Evolutionary conservation across 1,140 invertebrate genomes (phyloP), one percentile per base, ranked within the genome.

Genomic region (Plectrocnemia conspersa): DNA sequence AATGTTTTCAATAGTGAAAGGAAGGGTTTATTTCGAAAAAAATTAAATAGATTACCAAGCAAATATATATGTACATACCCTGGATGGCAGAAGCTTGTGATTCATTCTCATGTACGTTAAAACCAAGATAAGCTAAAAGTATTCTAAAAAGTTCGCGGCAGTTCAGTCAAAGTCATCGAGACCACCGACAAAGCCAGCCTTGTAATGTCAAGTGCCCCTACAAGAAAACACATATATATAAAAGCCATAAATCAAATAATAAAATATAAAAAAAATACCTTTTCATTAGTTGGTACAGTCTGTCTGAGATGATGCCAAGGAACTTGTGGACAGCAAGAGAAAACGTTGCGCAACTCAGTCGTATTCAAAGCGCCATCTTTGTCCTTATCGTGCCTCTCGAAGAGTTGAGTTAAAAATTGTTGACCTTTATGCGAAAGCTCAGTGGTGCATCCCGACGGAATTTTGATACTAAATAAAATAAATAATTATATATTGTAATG

Each of bases 111-210:
- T 88, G 84, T 61, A 95, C 87, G 71, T 92, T 92, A 69, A 95
- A 99, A 0, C 97, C 97, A 40, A 98, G 75, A 74, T 97, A 96
- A 11, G 93, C 96, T 68, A 99, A 79, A 68, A n/a, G n/a, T 95
- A 95, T 70, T 97, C 95, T 66, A 97, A 80, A 9, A n/a, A n/a
- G 93, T 91, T 66, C 83, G 87, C 35, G 84, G 82, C 32, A 96
- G 81, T 77, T 98, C 92, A 29, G 90, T 75, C 25, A 94, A 75
- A 1, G 94, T 93, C 75, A 88, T 83, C 27, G 97, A 69, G 88
- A 84, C 95, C 95, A 98, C 62, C 95, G 89, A 69, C 93, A 94
- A 68, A 98, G 82, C 76, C 88, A 98, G 16, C 95, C 95, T 74
- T 94, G 86, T 58, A 89, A 77, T 21, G 91, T 94, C 11, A 97